Percentiles rank a stretch among this genome's conserved stretches.
These are phyloP conservation scores for Sabellastarte sp. DNA, from an alignment of 2,888 invertebrate genomes.

Conservation along the genomic window DNA sequence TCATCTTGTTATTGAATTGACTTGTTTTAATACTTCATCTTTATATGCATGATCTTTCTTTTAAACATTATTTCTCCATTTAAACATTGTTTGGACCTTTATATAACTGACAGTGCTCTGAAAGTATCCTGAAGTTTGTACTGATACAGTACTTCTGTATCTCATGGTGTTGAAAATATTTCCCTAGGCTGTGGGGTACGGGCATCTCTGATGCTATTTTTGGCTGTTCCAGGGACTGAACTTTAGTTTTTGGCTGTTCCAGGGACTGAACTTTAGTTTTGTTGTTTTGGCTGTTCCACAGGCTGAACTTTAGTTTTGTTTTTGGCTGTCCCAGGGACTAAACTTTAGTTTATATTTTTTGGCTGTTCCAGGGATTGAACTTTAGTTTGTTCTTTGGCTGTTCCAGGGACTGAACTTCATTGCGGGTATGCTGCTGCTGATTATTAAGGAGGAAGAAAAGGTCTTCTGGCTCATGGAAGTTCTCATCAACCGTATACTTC, in stretches of 20 bases:
- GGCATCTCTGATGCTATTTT: no score
- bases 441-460: conserved; percentile 85
- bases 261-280: not conserved
- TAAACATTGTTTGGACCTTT: no score
- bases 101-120: no score
- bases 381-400: no score
- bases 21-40: no score
- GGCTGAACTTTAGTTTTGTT: not conserved
- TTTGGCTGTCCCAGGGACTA: not conserved
- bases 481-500: conserved; percentile 81
- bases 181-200: no score
- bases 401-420: conserved; percentile 86
- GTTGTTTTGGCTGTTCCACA: not conserved
- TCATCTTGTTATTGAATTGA: no score
- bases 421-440: conserved; percentile 79
- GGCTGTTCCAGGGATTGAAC: not conserved
- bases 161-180: no score
- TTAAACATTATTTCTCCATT: no score
- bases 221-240: not conserved
- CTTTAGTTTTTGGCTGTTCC: not conserved
- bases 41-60: no score
- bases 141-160: no score
- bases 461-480: conserved; percentile 90
- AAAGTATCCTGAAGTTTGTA: no score
- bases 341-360: not conserved